These are phyloP conservation scores for Microctonus brassicae DNA, from an alignment of 2,888 invertebrate genomes.

Conservation along the genomic window DNA sequence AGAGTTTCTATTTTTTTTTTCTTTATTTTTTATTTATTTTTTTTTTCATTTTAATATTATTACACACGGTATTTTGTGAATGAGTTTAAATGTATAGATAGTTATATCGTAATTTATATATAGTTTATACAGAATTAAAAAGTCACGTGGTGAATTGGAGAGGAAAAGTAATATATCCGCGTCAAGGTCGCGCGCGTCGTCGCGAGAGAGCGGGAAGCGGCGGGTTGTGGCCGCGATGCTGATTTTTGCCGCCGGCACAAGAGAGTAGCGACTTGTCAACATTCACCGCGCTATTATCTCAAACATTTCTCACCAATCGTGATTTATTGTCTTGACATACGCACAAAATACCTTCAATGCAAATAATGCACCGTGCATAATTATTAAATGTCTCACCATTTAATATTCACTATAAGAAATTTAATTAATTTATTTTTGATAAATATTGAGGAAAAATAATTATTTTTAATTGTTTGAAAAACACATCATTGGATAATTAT, in stretches of 20 bases:
- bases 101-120: slow-evolving; percentile 11
- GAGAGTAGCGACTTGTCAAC: slow-evolving; percentile 12
- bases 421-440: too few relatives aligned
- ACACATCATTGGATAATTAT: too few relatives aligned
- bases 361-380: background rate
- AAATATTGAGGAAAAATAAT: too few relatives aligned
- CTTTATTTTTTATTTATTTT: background rate
- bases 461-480: too few relatives aligned
- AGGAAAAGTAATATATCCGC: slow-evolving; percentile 64
- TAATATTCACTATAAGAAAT: too few relatives aligned
- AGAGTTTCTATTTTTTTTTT: background rate
- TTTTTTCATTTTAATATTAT: background rate
- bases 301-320: slow-evolving; percentile 13
- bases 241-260: background rate
- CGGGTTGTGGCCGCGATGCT: background rate
- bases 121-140: slow-evolving; percentile 21
- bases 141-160: slow-evolving; percentile 45
- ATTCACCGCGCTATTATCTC: slow-evolving; percentile 18
- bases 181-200: slow-evolving; percentile 57
- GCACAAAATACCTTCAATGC: background rate
- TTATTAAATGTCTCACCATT: background rate
- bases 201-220: slow-evolving; percentile 29
- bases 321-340: background rate
- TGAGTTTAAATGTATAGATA: background rate
- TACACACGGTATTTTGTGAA: background rate